phyloP scores from a whole-genome alignment of 2,113 vertebrate species.

The Otolemur garnettii region DNA sequence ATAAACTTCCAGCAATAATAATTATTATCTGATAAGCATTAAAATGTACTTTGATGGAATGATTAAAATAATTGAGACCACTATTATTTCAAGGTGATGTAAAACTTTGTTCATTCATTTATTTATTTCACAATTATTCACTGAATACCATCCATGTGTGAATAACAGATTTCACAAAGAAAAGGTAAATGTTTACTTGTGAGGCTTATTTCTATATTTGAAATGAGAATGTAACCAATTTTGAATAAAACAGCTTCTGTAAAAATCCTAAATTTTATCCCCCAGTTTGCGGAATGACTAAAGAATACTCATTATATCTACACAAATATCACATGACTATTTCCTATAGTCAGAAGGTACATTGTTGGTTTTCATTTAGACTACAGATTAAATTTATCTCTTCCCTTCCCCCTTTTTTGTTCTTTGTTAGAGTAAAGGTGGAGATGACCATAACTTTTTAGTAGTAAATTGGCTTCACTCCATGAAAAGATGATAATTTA shows the following conservation, averaged over 20 bases:
- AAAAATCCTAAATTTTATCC: constrained; percentile 12
- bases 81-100: not conserved
- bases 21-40: not conserved
- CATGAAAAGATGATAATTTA: constrained; percentile 58
- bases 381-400: not conserved
- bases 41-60: not conserved
- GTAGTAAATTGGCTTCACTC: constrained; percentile 35
- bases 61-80: not conserved
- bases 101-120: not conserved
- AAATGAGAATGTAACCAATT: not conserved
- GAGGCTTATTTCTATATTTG: constrained; percentile 3
- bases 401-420: not conserved
- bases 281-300: not conserved
- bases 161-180: not conserved
- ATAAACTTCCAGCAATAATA: not conserved
- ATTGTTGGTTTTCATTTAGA: not conserved
- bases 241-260: not conserved
- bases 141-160: not conserved
- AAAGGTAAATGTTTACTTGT: constrained; percentile 8
- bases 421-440: not conserved
- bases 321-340: not conserved
- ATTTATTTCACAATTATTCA: not conserved
- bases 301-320: not conserved
- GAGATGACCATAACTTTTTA: not conserved
- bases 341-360: not conserved